Conservation (phyloP, 2,888 invertebrate species). For the Rhamnusium bicolor region DNA sequence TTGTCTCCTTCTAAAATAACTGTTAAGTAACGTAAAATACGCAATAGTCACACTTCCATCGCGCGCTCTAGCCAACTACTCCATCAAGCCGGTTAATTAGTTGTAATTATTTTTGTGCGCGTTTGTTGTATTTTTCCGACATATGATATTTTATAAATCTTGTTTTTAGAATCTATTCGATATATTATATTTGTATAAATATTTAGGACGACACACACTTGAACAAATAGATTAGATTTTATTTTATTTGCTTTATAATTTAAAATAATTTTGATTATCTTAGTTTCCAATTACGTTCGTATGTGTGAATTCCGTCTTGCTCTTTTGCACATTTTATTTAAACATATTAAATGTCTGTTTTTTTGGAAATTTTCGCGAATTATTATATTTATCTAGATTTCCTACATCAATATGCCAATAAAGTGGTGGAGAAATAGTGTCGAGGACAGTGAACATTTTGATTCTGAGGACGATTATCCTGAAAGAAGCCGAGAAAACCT, state of each 20-base stretch:
- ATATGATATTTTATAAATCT: neutral
- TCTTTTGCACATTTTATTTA: neutral
- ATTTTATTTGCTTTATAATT: neutral
- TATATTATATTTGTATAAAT: neutral
- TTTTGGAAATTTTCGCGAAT: neutral
- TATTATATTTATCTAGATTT: neutral
- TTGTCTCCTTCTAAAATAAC: too few species aligned
- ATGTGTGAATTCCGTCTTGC: neutral
- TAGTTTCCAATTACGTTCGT: too few species aligned
- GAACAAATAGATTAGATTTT: constrained; percentile 1
- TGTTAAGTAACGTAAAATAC: too few species aligned
- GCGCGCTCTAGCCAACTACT: too few species aligned
- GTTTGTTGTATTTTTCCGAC: neutral
- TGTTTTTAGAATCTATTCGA: neutral
- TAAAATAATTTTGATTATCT: neutral
- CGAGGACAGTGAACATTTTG: neutral
- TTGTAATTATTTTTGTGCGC: too few species aligned
- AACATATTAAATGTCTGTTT: constrained; percentile 3
- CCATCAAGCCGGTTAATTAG: too few species aligned
- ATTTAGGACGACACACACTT: neutral
- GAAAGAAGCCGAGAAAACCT: neutral
- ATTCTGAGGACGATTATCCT: neutral
- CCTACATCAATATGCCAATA: neutral
- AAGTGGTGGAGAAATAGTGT: constrained; percentile 15
- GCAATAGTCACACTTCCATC: too few species aligned